phyloP scores from a whole-genome alignment of 2,797 vertebrate species.

The Sebastolobus altivelis region DNA sequence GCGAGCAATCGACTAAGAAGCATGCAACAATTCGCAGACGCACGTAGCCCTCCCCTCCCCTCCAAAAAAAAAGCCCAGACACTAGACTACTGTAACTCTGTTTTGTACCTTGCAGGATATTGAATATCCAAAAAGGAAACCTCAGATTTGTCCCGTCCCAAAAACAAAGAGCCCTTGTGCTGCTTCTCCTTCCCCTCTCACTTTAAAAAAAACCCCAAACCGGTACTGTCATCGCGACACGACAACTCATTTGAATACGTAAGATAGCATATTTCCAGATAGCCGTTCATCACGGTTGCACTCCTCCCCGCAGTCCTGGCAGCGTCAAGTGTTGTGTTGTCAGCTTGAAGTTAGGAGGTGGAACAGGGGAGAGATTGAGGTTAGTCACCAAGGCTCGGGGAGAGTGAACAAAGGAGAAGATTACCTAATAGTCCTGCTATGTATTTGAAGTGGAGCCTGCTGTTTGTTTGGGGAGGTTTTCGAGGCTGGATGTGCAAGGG shows the following conservation, averaged over 20 bases:
- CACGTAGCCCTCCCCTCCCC: constrained; percentile 52
- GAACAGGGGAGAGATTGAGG: constrained; percentile 75
- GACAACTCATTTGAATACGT: constrained; percentile 39
- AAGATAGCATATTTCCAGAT: constrained; percentile 45
- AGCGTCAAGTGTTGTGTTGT: constrained; percentile 65
- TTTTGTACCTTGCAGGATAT: constrained; percentile 82
- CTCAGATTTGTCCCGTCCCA: constrained; percentile 80
- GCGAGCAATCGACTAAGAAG: constrained; percentile 74
- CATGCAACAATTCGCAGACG: constrained; percentile 76
- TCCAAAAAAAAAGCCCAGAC: constrained; percentile 51
- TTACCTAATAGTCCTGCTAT: constrained; percentile 92
- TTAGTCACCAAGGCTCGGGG: constrained; percentile 77
- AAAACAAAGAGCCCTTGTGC: constrained; percentile 82
- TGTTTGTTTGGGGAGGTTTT: constrained; percentile 90
- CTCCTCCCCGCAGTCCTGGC: constrained; percentile 48
- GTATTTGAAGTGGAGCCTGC: constrained; percentile 89
- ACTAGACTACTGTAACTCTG: constrained; percentile 79
- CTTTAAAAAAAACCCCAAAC: constrained; percentile 41
- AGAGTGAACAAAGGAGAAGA: constrained; percentile 87
- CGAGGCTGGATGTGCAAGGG: constrained; percentile 80
- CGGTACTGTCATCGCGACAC: constrained; percentile 58
- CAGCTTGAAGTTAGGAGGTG: constrained; percentile 65
- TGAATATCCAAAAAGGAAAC: constrained; percentile 85
- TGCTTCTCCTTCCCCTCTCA: constrained; percentile 31
- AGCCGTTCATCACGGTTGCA: constrained; percentile 51